phyloP scores from a whole-genome alignment of 2,113 vertebrate genomes.

The Electrona antarctica region DNA sequence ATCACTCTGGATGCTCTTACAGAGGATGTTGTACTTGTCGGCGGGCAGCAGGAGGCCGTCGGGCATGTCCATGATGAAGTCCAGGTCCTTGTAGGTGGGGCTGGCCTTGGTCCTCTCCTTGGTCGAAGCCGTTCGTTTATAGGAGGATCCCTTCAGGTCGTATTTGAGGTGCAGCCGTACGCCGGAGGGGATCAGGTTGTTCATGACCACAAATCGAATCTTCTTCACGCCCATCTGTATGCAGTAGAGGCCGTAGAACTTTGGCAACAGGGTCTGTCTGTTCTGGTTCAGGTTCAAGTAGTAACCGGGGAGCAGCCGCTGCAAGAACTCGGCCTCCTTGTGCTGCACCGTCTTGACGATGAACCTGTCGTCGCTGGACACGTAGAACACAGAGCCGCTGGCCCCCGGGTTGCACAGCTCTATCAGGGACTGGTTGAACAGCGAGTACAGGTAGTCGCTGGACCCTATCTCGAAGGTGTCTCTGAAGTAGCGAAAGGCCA shows the following conservation, averaged over 20 bases:
- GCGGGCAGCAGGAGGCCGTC: conserved; percentile 86
- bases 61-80: conserved; percentile 86
- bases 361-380: conserved; percentile 92
- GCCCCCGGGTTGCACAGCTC: conserved; percentile 93
- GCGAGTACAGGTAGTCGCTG: conserved; percentile 92
- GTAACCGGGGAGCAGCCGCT: conserved; percentile 94
- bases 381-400: conserved; percentile 94
- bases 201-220: conserved; percentile 95
- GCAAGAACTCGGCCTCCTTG: conserved; percentile 95
- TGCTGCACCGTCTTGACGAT: conserved; percentile 97
- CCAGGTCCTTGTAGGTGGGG: conserved; percentile 92
- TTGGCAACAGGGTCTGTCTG: conserved; percentile 90
- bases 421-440: conserved; percentile 88
- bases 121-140: conserved; percentile 86
- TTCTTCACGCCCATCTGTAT: conserved; percentile 91
- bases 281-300: conserved; percentile 99
- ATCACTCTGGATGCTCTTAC: conserved; percentile 92
- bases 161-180: conserved; percentile 93
- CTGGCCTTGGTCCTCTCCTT: conserved; percentile 87
- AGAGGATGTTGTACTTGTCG: conserved; percentile 87
- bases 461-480: conserved; percentile 94
- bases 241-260: conserved; percentile 95
- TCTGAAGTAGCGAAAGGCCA: conserved; percentile 95
- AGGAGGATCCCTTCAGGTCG: conserved; percentile 95
- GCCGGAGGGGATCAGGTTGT: conserved; percentile 88